A percentile compares a stretch with the other conserved stretches of the same genome.
These are phyloP conservation scores for Torymus aiolomorphi DNA, from an alignment of 2,888 invertebrate species.

Conservation along the genomic window DNA sequence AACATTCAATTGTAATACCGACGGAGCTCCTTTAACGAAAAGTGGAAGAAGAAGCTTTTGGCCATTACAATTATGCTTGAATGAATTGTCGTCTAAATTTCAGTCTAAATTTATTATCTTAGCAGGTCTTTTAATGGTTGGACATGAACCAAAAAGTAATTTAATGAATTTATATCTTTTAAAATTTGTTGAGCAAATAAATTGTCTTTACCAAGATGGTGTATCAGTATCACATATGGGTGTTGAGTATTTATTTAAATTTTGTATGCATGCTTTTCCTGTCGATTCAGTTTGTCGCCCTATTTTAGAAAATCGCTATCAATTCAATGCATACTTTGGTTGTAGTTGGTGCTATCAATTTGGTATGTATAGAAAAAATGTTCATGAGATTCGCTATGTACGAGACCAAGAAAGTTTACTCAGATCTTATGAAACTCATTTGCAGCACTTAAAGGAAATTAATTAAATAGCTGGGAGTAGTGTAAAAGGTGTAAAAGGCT, in stretches of 20 bases:
- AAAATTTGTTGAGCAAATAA: neutral
- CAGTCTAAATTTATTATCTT: too few relatives aligned
- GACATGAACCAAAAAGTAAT: too few relatives aligned
- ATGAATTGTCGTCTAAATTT: too few relatives aligned
- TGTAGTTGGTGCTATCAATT: too few relatives aligned
- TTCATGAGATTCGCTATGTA: too few relatives aligned
- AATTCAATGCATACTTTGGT: too few relatives aligned
- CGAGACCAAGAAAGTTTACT: neutral
- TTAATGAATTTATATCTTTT: slow-evolving; percentile 10
- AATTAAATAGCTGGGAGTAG: neutral
- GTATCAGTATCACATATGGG: neutral
- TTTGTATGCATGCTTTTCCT: neutral
- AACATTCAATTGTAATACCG: neutral
- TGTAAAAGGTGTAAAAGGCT: neutral
- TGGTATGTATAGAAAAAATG: too few relatives aligned
- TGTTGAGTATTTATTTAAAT: neutral
- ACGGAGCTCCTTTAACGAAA: neutral
- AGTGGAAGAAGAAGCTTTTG: too few relatives aligned
- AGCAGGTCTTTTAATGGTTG: too few relatives aligned
- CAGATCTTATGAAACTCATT: neutral
- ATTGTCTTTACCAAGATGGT: neutral
- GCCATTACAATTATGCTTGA: too few relatives aligned
- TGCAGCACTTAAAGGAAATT: neutral
- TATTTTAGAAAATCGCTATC: too few relatives aligned
- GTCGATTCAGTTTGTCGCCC: neutral